Evolutionary conservation across 1,140 invertebrate genomes (phyloP), one percentile per base, ranked within the genome.

Genomic region (Oncopeltus fasciatus): DNA sequence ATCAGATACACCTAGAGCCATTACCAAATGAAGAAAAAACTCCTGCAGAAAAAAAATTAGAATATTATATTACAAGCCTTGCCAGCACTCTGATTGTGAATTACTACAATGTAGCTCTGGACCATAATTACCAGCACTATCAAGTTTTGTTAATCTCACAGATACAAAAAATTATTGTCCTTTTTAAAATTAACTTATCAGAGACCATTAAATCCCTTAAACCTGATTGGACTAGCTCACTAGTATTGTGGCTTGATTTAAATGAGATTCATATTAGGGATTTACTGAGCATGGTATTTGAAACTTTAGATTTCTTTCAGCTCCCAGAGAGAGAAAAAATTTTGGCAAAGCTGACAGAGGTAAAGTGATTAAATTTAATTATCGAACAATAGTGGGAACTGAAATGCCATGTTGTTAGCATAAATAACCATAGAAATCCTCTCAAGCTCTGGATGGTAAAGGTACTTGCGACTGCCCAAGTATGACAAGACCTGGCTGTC

Each of bases 271-370:
- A 28, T 4, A 29, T 65, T 8, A 76, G 79, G 46, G 66, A 70
- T 59, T 66, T 81, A 2, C 70, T 84, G 8, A 75, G 80, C 67
- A 74, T 86, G 18, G 75, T 80, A 61, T 53, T 53, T 53, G 20
- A 24, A 16, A 53, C 18, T 11, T 53, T 53, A 24, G 24, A 24
- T 9, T 21, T 16, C 5, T 14, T 53, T 53, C 20, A 53, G 21
- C 2, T 24, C 12, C 20, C 5, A 3, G 20, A 53, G 16, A 4
- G n/a, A 24, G 21, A 4, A 2, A 18, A 53, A 24, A 72, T 83
- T 44, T 72, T 85, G 57, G 68, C 75, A 43, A 75, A 75, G 1
- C 70, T 82, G 14, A 69, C 73, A 46, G 67, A 77, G 72, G 78
- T 80, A 73, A 38, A 38, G n/a, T n/a, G n/a, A n/a, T n/a, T n/a